Base-by-base conservation (phyloP, 1,140 invertebrate genomes). In the Ostrea denselamellosa region DNA sequence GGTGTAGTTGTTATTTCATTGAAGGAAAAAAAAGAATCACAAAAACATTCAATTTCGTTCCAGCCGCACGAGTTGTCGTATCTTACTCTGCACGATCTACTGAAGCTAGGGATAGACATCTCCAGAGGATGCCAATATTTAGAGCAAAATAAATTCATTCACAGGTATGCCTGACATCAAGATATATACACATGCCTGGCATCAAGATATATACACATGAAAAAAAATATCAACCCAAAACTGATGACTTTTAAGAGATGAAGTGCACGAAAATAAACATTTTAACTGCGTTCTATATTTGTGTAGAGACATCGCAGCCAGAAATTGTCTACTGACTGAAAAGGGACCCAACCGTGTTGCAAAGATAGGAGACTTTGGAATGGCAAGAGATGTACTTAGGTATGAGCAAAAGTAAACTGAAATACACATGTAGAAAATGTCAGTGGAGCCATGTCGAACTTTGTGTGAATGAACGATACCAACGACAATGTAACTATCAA, bases 121-220 rank as follows among this genome's bases (percentile, higher is more conserved):
- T 97, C 98, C 0, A 96, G 97, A 90, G 98, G 98, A 0, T 98
- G 98, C 93, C 96, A 97, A 54, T 98, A 99, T 93, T 95, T 98
- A 87, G 98, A 99, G 95, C 97, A 98, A 92, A 97, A 98, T 96
- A 97, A 98, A 93, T 98, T 98, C 92, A 98, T 99, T 3, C 98
- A 99, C 95, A 96, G 98, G 94, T 94, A 89, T 7, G 51, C 17
- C 2, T 19, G 5, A 3, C 56, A n/a, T 62, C 0, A 17, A 5
- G 5, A 19, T 62, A 17, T 58, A 44, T 1, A 44, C 34, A 44
- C 34, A 2, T 44, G 2, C n/a, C n/a, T n/a, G n/a, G n/a, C n/a
- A n/a, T n/a, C n/a, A n/a, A 12, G 14, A 12, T 9, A 12, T 58
- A 4, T 12, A 62, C 2, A 3, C 0, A 62, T 17, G 56, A 62